A percentile compares a stretch with the other conserved stretches of the same genome.
phyloP scores from a whole-genome alignment of 2,797 vertebrate species.

The Brachyrhaphis roseni region DNA sequence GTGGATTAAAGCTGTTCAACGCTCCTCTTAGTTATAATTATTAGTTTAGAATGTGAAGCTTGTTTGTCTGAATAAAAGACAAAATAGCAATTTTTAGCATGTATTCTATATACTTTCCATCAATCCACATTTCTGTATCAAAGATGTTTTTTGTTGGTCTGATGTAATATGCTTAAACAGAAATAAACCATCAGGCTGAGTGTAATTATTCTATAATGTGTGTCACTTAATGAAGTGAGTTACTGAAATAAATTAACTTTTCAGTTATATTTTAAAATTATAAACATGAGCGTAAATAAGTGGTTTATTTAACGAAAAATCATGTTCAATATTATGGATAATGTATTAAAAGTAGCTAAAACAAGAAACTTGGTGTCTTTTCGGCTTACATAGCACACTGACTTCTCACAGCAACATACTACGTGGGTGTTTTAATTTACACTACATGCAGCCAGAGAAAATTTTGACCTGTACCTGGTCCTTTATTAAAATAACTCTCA shows the following conservation, averaged over 20 bases:
- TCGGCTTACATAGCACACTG: neutral
- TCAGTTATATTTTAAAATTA: neutral
- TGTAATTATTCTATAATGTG: neutral
- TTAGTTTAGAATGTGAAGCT: neutral
- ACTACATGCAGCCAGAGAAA: neutral
- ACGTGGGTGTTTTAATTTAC: neutral
- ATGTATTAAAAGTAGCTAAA: neutral
- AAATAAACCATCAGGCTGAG: neutral
- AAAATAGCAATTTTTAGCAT: neutral
- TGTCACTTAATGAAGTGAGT: neutral
- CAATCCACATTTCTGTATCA: neutral
- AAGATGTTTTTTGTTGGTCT: neutral
- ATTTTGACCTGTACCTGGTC: neutral
- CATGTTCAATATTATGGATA: neutral
- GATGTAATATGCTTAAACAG: neutral
- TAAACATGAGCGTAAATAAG: neutral
- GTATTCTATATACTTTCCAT: neutral
- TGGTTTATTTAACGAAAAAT: neutral
- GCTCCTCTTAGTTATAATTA: neutral
- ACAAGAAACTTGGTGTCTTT: neutral
- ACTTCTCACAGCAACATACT: neutral
- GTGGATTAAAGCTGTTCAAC: no score
- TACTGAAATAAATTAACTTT: neutral
- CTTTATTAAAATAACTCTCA: neutral
- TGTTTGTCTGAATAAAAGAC: neutral